Evolutionary conservation across 1,140 invertebrate species (phyloP).

Genomic region (Sesamia nonagrioides): DNA sequence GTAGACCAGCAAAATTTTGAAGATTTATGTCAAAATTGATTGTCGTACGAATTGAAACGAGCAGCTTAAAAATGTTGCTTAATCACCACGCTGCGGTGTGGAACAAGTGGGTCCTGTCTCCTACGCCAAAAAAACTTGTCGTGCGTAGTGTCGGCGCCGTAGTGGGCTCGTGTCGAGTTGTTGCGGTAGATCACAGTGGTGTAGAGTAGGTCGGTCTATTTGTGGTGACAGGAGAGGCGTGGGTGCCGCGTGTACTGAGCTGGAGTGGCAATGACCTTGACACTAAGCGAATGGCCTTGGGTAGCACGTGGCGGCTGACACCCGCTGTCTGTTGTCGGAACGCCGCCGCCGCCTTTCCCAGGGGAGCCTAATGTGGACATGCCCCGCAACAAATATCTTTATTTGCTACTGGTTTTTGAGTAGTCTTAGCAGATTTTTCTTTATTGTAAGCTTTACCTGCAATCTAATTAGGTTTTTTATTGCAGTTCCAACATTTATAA

Average conservation of each 20-base stretch:
- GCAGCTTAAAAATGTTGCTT: constrained; percentile 19
- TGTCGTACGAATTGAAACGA: neutral
- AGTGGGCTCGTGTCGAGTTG: constrained; percentile 63
- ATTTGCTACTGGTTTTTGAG: constrained; percentile 13
- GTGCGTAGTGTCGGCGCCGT: constrained; percentile 38
- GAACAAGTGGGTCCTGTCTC: constrained; percentile 49
- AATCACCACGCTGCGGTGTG: constrained; percentile 22
- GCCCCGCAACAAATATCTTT: constrained; percentile 59
- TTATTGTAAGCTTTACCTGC: neutral
- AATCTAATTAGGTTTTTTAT: neutral
- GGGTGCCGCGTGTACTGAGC: constrained; percentile 85
- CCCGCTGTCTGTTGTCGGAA: constrained; percentile 87
- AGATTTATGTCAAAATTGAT: neutral
- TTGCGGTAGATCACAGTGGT: constrained; percentile 73
- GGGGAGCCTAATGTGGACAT: constrained; percentile 83
- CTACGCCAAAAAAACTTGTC: constrained; percentile 58
- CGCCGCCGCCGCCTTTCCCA: constrained; percentile 86
- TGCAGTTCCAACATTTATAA: neutral
- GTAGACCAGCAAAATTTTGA: constrained; percentile 7
- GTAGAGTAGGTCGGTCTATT: constrained; percentile 84
- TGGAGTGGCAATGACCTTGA: constrained; percentile 87
- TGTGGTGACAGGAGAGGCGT: constrained; percentile 86
- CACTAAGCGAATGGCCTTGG: constrained; percentile 87
- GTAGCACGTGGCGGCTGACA: constrained; percentile 87
- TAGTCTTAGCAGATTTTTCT: neutral